These are phyloP conservation scores for Parauchenoglanis ngamensis DNA, from an alignment of 2,797 vertebrate species.

Conservation along the genomic window DNA sequence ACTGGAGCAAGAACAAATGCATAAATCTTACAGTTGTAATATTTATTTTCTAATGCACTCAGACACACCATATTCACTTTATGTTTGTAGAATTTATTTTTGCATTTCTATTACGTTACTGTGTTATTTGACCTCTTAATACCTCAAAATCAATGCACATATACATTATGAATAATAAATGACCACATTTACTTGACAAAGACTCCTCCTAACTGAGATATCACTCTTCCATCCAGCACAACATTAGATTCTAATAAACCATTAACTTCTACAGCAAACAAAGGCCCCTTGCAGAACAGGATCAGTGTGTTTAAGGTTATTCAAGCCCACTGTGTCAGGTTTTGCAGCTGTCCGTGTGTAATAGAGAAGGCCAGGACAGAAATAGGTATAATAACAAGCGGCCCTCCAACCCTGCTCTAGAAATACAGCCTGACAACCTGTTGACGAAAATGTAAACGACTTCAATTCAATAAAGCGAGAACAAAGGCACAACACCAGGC, in stretches of 20 bases:
- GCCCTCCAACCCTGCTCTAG: not conserved
- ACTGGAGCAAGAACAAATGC: not conserved
- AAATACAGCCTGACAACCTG: constrained; percentile 50
- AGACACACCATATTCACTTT: not conserved
- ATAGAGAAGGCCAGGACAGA: constrained; percentile 50
- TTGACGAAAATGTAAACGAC: constrained; percentile 42
- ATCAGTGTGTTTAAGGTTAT: constrained; percentile 29
- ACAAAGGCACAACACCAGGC: constrained; percentile 6
- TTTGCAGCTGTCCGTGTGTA: constrained; percentile 58
- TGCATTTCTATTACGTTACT: not conserved
- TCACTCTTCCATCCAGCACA: constrained; percentile 5
- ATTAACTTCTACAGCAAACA: constrained; percentile 5
- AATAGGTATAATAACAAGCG: constrained; percentile 51
- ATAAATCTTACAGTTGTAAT: not conserved
- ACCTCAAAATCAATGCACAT: constrained; percentile 22
- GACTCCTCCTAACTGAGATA: constrained; percentile 3
- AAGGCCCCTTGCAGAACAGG: not conserved
- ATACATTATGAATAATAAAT: constrained; percentile 20
- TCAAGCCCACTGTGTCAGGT: constrained; percentile 49
- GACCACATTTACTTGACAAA: constrained; percentile 39
- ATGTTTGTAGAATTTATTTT: not conserved
- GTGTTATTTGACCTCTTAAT: not conserved
- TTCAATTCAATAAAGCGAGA: constrained; percentile 14
- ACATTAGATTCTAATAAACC: constrained; percentile 8
- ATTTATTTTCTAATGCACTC: not conserved